phyloP scores from a whole-genome alignment of 2,797 vertebrate species.

The Craterocephalus amniculus region DNA sequence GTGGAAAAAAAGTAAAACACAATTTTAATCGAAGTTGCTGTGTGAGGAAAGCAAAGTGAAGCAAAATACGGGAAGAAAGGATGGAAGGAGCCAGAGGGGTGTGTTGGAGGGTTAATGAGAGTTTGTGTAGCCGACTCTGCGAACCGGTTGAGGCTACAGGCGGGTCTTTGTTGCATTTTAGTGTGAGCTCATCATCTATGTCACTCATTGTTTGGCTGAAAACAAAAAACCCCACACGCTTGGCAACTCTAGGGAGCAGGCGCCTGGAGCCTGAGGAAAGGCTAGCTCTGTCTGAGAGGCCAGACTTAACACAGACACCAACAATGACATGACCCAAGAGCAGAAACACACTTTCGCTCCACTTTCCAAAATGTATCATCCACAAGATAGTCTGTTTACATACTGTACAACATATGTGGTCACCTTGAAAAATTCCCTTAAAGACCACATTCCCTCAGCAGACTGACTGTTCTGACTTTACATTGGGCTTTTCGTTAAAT shows the following conservation, averaged over 20 bases:
- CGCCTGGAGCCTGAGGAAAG: slow-evolving; percentile 30
- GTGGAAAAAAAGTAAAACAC: neutral
- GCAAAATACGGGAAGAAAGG: slow-evolving; percentile 16
- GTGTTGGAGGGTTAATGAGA: slow-evolving; percentile 46
- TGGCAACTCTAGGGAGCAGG: slow-evolving; percentile 44
- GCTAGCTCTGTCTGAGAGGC: slow-evolving; percentile 38
- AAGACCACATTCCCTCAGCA: neutral
- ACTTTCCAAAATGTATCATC: neutral
- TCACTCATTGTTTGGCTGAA: slow-evolving; percentile 75
- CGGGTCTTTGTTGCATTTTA: slow-evolving; percentile 64
- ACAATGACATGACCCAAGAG: neutral
- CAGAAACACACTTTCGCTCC: neutral
- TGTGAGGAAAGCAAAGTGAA: neutral
- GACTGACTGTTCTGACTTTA: neutral
- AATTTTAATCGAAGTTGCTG: neutral
- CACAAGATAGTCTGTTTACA: neutral
- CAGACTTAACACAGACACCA: slow-evolving; percentile 20
- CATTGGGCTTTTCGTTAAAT: neutral
- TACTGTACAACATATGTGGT: neutral
- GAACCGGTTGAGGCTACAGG: slow-evolving; percentile 52
- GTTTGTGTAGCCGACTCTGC: slow-evolving; percentile 46
- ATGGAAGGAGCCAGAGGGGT: slow-evolving; percentile 3
- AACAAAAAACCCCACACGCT: slow-evolving; percentile 72
- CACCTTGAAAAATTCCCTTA: neutral
- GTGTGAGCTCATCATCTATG: slow-evolving; percentile 78